Base-by-base conservation (phyloP, 2,113 vertebrate species). In the Cariama cristata region DNA sequence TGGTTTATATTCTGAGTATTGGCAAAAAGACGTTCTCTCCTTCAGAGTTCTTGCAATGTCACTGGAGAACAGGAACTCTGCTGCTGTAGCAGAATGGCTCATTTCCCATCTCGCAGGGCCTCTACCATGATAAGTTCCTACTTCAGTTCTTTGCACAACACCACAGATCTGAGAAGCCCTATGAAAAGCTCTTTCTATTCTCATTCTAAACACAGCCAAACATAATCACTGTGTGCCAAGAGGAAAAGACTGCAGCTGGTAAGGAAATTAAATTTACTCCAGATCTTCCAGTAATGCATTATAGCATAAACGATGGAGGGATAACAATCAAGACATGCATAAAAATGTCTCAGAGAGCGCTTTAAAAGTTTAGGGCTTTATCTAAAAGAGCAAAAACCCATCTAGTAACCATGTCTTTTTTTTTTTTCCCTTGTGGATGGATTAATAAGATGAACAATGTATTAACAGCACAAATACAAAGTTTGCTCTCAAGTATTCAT, bases 251-350 rank as follows among this genome's bases (percentile, higher is more conserved):
- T 90, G 89, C 90, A 96, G 96, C 82, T 95, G 93, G 89, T 95
- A 95, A 93, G 95, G 96, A 97, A 97, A 97, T 98, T 97, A 97
- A 96, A 97, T 98, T 93, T 93, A 95, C 67, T 91, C 85, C 92
- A 90, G 79, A 94, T 89, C 87, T 96, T 88, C 93, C 86, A 97
- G 88, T 91, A 97, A 96, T 80, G 77, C 63, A 87, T 96, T 93
- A 79, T 49, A 96, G 82, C 74, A 90, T 77, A 92, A 97, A 96
- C 83, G 93, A 97, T 93, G 63, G 90, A 92, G 86, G 80, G 85
- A 93, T 86, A 96, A 95, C 60, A 69, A 96, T 93, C 94, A 94
- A 94, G 73, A 86, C 60, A 79, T 68, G 64, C 91, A 93, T 90
- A 95, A 95, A 95, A 91, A 81, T 69, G 69, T 79, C 92, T 93